Percentiles rank a stretch among this genome's conserved stretches.
Conservation (phyloP, 2,888 invertebrate species). For the Ectropis crepuscularia region DNA sequence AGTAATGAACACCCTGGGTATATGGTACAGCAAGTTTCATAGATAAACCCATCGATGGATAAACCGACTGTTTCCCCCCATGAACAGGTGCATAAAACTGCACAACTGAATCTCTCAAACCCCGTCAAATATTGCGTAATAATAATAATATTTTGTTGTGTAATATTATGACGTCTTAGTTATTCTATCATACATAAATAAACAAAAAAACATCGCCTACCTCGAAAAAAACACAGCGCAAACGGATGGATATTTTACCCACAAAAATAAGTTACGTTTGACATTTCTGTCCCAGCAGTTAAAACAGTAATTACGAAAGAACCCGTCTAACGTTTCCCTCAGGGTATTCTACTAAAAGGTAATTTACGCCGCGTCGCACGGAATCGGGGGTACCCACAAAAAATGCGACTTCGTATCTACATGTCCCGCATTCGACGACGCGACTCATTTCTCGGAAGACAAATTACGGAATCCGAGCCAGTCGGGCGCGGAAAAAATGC, state of each 20-base stretch:
- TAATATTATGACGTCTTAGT: neutral
- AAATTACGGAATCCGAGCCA: constrained; percentile 81
- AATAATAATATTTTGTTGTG: neutral
- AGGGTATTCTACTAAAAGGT: constrained; percentile 79
- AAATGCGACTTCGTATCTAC: constrained; percentile 65
- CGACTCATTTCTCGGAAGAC: constrained; percentile 84
- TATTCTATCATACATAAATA: constrained; percentile 29
- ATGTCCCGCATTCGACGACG: constrained; percentile 82
- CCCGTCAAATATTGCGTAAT: too few species aligned
- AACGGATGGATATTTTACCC: constrained; percentile 61
- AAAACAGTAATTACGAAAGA: constrained; percentile 80
- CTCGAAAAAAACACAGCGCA: constrained; percentile 44
- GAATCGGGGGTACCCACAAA: constrained; percentile 72
- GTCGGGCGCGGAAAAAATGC: constrained; percentile 78
- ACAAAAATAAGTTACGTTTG: constrained; percentile 76
- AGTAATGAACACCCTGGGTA: too few species aligned
- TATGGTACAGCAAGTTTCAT: too few species aligned
- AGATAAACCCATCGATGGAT: too few species aligned
- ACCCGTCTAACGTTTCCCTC: constrained; percentile 80
- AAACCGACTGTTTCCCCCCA: too few species aligned
- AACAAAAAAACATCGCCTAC: constrained; percentile 37
- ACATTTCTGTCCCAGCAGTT: constrained; percentile 79
- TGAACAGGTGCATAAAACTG: too few species aligned
- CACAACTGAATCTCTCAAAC: too few species aligned
- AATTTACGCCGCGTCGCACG: constrained; percentile 79